Evolutionary conservation across 2,797 vertebrate genomes (phyloP).

Genomic region (Galago senegalensis): DNA sequence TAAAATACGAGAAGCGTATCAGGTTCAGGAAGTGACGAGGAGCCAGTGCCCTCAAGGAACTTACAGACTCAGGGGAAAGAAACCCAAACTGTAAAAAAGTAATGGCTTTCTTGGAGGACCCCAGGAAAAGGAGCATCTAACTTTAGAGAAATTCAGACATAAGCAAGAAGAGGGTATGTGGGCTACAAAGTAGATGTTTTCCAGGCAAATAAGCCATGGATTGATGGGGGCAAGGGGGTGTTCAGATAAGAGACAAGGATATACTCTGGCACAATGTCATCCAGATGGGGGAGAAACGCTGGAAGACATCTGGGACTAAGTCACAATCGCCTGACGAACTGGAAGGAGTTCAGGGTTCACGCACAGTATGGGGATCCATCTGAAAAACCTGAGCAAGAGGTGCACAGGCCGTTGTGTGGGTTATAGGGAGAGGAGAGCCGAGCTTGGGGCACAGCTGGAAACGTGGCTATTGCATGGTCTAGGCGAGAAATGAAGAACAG

Average conservation of each 20-base stretch:
- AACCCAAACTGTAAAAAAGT: not conserved
- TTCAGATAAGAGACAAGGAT: not conserved
- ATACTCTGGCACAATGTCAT: not conserved
- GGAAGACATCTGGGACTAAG: not conserved
- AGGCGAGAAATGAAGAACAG: not conserved
- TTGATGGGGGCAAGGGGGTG: not conserved
- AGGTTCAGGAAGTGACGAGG: not conserved
- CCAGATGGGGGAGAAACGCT: not conserved
- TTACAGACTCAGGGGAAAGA: not conserved
- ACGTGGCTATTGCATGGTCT: fast-evolving
- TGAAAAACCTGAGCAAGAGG: not conserved
- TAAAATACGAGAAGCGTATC: not conserved
- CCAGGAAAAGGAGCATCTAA: not conserved
- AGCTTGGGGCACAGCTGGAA: not conserved
- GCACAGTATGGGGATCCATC: not conserved
- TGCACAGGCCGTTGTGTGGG: fast-evolving
- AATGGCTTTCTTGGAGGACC: not conserved
- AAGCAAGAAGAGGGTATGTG: not conserved
- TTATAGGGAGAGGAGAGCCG: fast-evolving
- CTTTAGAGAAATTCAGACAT: not conserved
- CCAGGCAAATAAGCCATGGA: not conserved
- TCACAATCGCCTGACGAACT: not conserved
- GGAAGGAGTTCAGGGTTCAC: not conserved
- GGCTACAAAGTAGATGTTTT: not conserved
- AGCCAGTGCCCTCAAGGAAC: not conserved